Base-by-base conservation (phyloP, 1,140 invertebrate species). In the Drosophila micromelanica region DNA sequence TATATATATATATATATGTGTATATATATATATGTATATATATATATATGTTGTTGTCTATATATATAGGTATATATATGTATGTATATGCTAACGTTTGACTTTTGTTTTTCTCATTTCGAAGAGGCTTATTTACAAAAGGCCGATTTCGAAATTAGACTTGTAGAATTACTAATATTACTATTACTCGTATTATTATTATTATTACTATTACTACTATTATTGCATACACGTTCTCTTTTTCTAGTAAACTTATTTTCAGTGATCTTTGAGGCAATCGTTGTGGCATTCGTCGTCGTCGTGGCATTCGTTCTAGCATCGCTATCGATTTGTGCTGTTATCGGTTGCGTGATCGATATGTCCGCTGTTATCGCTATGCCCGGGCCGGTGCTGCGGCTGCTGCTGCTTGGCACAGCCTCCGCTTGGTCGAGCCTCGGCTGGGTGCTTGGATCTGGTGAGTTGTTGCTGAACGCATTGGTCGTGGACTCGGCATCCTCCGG, bases 141-240 rank as follows among this genome's bases (percentile, higher is more conserved):
- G 79, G 90, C 86, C 80, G 78, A 80, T 73, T 85, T 91, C 73
- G 90, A 91, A 90, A 91, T 76, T 73, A 72, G 76, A 85, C 84
- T 84, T 86, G 84, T 87, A 89, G 84, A 87, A 84, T 87, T 87
- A 71, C 79, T 87, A 87, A 89, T 87, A 89, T 89, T 82, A 89
- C 76, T 87, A 74, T 82, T 87, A 87, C 40, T 75, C 20, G 49
- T 72, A 62, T 65, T 67, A 56, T 17, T 87, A 87, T 62, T 82
- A 63, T 67, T 62, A 74, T 63, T 86, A 85, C 75, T 87, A 87
- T 89, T 89, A 89, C 85, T 87, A 81, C 90, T 91, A 80, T 90
- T 91, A 87, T 91, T 91, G 79, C 90, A 91, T 73, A 91, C 86
- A 87, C 90, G 90, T 90, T 91, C 86, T 81, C 90, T 80, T 64